Conservation (phyloP, 2,113 vertebrate species). For the Nannobrachium achirus region DNA sequence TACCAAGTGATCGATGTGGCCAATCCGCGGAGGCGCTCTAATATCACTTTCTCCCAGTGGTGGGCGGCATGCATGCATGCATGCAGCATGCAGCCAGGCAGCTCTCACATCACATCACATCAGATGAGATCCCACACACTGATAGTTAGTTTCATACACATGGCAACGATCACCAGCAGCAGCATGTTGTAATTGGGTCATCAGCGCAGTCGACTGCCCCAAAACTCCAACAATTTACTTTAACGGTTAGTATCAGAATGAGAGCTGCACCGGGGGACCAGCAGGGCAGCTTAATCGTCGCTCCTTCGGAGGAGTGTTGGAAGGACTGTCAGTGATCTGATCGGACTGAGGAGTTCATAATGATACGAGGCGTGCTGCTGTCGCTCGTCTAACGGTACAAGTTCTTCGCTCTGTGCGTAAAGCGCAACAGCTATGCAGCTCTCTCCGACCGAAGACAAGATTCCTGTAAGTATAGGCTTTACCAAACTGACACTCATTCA, state of each 20-base stretch:
- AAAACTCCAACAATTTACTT: neutral
- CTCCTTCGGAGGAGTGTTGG: slow-evolving; percentile 14
- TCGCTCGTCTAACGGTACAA: too few relatives aligned
- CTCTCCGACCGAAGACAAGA: slow-evolving; percentile 79
- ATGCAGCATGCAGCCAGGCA: slow-evolving; percentile 33
- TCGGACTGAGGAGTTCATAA: too few relatives aligned
- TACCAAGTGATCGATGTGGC: neutral
- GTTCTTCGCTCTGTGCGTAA: slow-evolving; percentile 35
- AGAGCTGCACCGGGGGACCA: neutral
- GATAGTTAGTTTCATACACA: neutral
- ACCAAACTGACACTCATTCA: neutral
- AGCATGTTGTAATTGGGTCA: slow-evolving; percentile 15
- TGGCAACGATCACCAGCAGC: too few relatives aligned
- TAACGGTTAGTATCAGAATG: slow-evolving; percentile 22
- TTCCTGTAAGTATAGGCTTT: slow-evolving; percentile 73
- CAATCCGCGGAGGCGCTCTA: neutral
- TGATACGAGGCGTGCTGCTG: too few relatives aligned
- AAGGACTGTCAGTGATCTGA: neutral
- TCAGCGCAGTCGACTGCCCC: slow-evolving; percentile 33
- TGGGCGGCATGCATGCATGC: too few relatives aligned
- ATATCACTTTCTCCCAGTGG: too few relatives aligned
- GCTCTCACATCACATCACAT: too few relatives aligned
- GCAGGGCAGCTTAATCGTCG: slow-evolving; percentile 1
- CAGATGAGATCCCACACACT: slow-evolving; percentile 45
- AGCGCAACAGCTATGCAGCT: slow-evolving; percentile 79